Conservation (phyloP, 2,113 vertebrate genomes). For the Excalfactoria chinensis region DNA sequence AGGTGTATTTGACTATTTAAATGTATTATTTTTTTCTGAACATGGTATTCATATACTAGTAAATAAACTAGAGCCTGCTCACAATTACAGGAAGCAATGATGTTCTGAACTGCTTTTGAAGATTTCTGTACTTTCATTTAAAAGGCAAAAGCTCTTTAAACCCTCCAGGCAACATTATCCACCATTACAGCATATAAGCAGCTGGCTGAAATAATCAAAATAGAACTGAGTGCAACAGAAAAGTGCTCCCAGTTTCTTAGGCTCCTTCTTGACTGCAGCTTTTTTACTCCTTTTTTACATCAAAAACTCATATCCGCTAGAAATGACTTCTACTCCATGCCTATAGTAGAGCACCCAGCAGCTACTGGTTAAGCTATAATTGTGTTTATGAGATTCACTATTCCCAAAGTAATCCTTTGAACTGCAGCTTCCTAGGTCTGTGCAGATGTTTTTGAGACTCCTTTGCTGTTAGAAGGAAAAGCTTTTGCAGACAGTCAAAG, state of each 20-base stretch:
- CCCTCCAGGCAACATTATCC: background rate
- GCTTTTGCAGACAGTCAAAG: background rate
- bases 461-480: background rate
- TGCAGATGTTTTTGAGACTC: background rate
- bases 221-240: background rate
- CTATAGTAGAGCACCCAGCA: background rate
- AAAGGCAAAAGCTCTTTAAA: background rate
- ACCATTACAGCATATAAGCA: background rate
- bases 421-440: background rate
- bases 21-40: background rate
- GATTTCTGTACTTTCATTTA: background rate
- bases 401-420: background rate
- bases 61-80: background rate
- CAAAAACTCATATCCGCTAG: too few relatives aligned
- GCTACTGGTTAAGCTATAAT: background rate
- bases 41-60: background rate
- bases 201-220: background rate
- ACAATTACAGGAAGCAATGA: background rate
- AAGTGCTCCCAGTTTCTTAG: background rate
- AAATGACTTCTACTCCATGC: background rate
- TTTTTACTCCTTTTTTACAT: background rate
- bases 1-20: background rate
- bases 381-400: background rate
- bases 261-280: fast-evolving
- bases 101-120: background rate